Base-by-base conservation (phyloP, 2,888 invertebrate species). In the Epsilonema sp. region DNA sequence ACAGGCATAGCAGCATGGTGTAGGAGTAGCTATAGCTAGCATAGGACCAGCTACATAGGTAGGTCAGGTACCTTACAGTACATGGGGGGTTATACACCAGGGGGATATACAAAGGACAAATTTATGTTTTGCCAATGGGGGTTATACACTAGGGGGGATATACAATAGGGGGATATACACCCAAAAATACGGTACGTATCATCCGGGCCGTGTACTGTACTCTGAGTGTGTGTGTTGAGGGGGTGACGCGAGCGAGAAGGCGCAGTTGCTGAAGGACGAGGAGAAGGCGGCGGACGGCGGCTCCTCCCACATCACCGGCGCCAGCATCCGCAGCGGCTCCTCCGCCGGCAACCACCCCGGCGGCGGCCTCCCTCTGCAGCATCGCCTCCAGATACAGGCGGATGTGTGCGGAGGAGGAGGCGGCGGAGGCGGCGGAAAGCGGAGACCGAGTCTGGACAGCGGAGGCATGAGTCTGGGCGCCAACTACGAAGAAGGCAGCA, bases 291-390 rank as follows among this genome's bases (percentile, higher is more conserved):
- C 70, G 19, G 73, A 73, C 23, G 74, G 66, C 50, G 80, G 73
- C 46, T 81, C 72, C 53, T 79, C 64, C 58, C 78, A 77, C 1
- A 80, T 77, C 1, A 79, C 75, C 39, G 81, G 70, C 1, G 81
- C 81, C 51, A 79, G 80, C 4, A 78, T 70, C 44, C 82, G 66
- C 38, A 65, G 54, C 20, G 80, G 66, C 0, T 81, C 81, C 8
- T 82, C 72, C 61, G 82, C 82, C 63, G 81, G 81, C 62, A 80
- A 81, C 21, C 80, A 80, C 56, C 74, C 62, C 44, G 44, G 46
- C 50, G n/a, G 26, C 42, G 42, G 37, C 5, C 37, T 19, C 37
- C 37, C 16, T n/a, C n/a, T 16, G 31, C 16, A 11, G 8, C 8
- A 11, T 39, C n/a, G 19, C n/a, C 11, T 46, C n/a, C 46, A 46